Conservation (phyloP, 2,113 vertebrate species). For the Urocitellus parryii region DNA sequence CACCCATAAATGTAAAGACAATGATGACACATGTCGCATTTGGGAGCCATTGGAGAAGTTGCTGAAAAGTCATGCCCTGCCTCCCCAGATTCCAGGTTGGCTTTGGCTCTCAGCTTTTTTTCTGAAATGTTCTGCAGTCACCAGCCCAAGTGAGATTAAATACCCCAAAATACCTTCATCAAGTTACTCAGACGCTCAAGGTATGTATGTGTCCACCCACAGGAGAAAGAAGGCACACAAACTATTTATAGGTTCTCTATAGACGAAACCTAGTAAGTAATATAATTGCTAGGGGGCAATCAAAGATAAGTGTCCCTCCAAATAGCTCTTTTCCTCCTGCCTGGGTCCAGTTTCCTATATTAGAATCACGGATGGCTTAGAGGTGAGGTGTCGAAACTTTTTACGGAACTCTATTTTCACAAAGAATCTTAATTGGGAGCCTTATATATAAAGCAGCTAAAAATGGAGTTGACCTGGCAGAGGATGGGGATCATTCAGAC, state of each 20-base stretch:
- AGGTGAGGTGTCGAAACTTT: not conserved
- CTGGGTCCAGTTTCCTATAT: not conserved
- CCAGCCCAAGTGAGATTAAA: not conserved
- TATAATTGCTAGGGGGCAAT: not conserved
- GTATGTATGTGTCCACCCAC: not conserved
- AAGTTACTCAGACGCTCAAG: not conserved
- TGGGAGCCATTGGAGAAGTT: not conserved
- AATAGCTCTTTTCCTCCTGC: not conserved
- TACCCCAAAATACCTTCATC: not conserved
- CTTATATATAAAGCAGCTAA: not conserved
- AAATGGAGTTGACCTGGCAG: not conserved
- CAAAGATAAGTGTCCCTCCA: not conserved
- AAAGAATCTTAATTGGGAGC: not conserved
- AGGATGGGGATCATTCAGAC: not conserved
- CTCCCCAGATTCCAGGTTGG: not conserved
- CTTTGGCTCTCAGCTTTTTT: not conserved
- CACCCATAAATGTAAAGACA: not conserved
- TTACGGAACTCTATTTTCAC: not conserved
- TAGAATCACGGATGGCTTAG: not conserved
- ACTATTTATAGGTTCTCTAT: constrained; percentile 1
- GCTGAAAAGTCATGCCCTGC: not conserved
- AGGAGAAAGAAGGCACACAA: not conserved
- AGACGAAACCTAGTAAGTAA: not conserved
- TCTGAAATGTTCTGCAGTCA: not conserved
- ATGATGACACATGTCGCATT: not conserved